phyloP scores from a whole-genome alignment of 2,113 vertebrate genomes.

The Sminthopsis crassicaudata region DNA sequence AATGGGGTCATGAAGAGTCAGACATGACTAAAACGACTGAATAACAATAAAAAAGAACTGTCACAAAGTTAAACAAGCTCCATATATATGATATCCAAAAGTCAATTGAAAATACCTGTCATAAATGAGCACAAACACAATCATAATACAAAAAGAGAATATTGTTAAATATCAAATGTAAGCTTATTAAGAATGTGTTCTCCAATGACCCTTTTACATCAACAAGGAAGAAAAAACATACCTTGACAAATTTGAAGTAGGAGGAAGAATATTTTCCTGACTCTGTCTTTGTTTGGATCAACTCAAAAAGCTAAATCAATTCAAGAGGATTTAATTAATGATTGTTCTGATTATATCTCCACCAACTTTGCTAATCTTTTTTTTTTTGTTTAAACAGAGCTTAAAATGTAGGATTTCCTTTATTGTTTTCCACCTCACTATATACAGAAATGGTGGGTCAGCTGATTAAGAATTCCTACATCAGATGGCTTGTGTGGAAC shows the following conservation, averaged over 20 bases:
- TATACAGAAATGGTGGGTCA: background rate
- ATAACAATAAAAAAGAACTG: background rate
- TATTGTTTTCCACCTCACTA: background rate
- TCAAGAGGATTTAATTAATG: background rate
- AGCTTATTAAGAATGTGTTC: background rate
- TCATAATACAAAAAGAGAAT: background rate
- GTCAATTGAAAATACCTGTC: background rate
- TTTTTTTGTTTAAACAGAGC: background rate
- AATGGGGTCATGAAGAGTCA: background rate
- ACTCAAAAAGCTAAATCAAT: background rate
- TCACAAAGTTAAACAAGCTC: background rate
- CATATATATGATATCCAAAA: background rate
- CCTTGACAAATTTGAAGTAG: background rate
- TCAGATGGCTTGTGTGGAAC: background rate
- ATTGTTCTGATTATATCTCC: background rate
- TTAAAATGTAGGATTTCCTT: background rate
- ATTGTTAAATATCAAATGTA: background rate
- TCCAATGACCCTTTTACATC: background rate
- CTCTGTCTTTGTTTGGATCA: background rate
- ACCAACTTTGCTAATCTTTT: background rate
- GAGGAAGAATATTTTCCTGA: background rate
- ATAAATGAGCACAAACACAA: slow-evolving; percentile 22
- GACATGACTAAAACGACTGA: background rate
- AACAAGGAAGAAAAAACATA: background rate
- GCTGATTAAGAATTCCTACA: background rate